Evolutionary conservation across 2,113 vertebrate species (phyloP).

Genomic region (Glaucomys volans): DNA sequence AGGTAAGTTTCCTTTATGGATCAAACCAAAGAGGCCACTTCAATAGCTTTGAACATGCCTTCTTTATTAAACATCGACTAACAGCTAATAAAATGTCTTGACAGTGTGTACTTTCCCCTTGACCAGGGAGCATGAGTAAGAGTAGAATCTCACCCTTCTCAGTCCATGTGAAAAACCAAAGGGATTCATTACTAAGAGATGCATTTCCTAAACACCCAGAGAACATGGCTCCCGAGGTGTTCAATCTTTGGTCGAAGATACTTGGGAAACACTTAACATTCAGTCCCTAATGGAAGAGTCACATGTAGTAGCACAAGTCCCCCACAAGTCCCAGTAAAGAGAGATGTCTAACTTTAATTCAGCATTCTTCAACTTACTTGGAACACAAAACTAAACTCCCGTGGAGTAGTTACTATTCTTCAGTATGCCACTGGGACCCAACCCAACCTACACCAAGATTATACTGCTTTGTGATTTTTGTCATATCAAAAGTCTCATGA

Average conservation of each 20-base stretch:
- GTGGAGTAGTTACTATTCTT: not conserved
- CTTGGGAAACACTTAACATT: not conserved
- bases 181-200: not conserved
- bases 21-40: not conserved
- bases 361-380: not conserved
- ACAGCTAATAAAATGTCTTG: not conserved
- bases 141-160: not conserved
- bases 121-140: not conserved
- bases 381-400: not conserved
- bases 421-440: not conserved
- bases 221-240: not conserved
- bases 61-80: conserved; percentile 9
- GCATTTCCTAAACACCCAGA: not conserved
- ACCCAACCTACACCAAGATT: not conserved
- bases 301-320: not conserved
- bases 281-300: not conserved
- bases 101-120: not conserved
- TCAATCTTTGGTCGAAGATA: not conserved
- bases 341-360: not conserved
- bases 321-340: not conserved
- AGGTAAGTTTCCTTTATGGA: conserved; percentile 88
- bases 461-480: not conserved
- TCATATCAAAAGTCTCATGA: not conserved
- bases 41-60: not conserved
- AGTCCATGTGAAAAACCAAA: not conserved